Percentiles rank a stretch among this genome's conserved stretches.
Conservation (phyloP, 2,797 vertebrate species). For the Sitta carolinensis region DNA sequence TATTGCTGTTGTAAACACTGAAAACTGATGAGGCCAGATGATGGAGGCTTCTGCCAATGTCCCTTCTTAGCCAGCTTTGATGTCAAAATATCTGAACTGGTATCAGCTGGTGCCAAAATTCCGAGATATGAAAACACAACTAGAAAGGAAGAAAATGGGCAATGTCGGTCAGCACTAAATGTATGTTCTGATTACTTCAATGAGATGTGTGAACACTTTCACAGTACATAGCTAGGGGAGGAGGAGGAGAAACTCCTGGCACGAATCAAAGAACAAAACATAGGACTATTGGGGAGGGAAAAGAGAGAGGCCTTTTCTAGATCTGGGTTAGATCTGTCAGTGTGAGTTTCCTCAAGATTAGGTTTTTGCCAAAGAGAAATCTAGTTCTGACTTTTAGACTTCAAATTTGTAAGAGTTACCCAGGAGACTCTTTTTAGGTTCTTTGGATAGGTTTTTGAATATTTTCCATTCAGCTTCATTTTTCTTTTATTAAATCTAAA, state of each 20-base stretch:
- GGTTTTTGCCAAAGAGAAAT: background rate
- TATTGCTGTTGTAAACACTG: slow-evolving; percentile 51
- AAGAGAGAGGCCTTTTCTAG: background rate
- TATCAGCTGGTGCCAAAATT: background rate
- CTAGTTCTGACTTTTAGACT: background rate
- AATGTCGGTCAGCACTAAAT: background rate
- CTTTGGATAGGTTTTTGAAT: background rate
- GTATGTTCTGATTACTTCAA: background rate
- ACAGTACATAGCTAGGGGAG: background rate
- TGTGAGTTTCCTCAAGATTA: background rate
- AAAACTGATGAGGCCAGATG: slow-evolving; percentile 10
- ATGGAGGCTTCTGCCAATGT: background rate
- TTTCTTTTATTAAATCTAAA: background rate
- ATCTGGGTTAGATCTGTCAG: background rate
- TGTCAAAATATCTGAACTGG: background rate
- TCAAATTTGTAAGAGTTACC: background rate
- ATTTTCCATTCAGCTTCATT: background rate
- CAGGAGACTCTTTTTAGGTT: background rate
- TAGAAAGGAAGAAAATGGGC: background rate
- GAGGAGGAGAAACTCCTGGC: background rate
- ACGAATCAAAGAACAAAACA: background rate
- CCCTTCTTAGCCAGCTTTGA: background rate
- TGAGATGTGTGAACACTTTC: background rate
- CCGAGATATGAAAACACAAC: background rate
- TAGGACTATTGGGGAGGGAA: background rate